Evolutionary conservation across 2,113 vertebrate species (phyloP).

Genomic region (Polypterus bichir): DNA sequence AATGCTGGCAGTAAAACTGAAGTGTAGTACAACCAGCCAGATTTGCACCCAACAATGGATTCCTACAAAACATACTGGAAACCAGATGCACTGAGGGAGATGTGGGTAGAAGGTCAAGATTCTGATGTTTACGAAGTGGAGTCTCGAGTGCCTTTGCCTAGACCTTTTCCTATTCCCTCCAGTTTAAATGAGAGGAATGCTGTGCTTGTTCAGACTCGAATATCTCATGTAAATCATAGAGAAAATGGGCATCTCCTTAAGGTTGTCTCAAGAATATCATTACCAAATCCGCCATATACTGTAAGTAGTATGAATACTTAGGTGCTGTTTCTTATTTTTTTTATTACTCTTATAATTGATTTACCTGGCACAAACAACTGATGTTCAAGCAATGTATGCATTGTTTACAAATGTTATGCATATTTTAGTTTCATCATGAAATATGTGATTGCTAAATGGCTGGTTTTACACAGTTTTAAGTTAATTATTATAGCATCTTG

Average conservation of each 20-base stretch:
- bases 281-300: constrained; percentile 88
- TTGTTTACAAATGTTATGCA: too few relatives aligned
- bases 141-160: constrained; percentile 78
- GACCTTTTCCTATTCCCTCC: constrained; percentile 65
- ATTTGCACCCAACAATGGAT: constrained; percentile 56
- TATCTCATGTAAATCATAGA: constrained; percentile 72
- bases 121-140: constrained; percentile 84
- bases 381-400: too few relatives aligned
- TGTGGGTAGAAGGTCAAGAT: constrained; percentile 67
- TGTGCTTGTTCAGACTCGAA: constrained; percentile 77
- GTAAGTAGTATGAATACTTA: constrained; percentile 60
- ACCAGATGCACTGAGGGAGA: constrained; percentile 38
- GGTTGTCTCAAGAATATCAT: constrained; percentile 85
- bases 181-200: constrained; percentile 73
- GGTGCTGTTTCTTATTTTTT: too few relatives aligned
- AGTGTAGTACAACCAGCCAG: constrained; percentile 17
- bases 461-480: too few relatives aligned
- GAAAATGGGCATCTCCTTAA: constrained; percentile 74
- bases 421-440: too few relatives aligned
- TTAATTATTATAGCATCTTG: neutral
- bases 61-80: constrained; percentile 69
- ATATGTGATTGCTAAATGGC: too few relatives aligned
- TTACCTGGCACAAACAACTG: too few relatives aligned
- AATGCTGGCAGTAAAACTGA: neutral
- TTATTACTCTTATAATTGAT: too few relatives aligned